phyloP scores from a whole-genome alignment of 64 coral and sea anemone genomes.

The Cladopsammia gracilis region DNA sequence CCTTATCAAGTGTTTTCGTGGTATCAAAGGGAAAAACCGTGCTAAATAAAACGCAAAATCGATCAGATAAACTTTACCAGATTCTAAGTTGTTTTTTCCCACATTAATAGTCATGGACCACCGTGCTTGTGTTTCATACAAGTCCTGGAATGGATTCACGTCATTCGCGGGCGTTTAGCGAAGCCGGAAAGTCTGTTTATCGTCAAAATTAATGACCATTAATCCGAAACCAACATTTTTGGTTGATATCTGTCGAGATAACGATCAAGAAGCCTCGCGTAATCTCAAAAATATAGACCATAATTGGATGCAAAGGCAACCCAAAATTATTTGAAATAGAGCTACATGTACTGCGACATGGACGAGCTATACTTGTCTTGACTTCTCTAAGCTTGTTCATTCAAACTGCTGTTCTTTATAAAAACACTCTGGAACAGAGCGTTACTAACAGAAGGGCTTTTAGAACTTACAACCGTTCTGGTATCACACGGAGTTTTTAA shows the following conservation, averaged over 20 bases:
- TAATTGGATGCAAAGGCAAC: slow-evolving; percentile 45
- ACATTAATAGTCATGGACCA: background rate
- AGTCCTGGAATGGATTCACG: slow-evolving; percentile 14
- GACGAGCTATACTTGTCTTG: background rate
- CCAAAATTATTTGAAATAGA: background rate
- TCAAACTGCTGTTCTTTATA: background rate
- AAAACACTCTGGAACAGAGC: background rate
- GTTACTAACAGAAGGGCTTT: background rate
- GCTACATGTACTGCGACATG: slow-evolving; percentile 5
- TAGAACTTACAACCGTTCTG: background rate
- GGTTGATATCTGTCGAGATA: slow-evolving; percentile 21
- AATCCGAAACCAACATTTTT: slow-evolving; percentile 35
- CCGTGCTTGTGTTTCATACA: background rate
- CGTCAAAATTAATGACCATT: slow-evolving; percentile 58
- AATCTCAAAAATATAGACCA: slow-evolving; percentile 12
- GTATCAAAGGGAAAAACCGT: background rate
- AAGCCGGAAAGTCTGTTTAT: slow-evolving; percentile 48
- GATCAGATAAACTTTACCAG: background rate
- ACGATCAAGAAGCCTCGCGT: slow-evolving; percentile 9
- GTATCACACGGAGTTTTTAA: background rate
- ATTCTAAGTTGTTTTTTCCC: background rate
- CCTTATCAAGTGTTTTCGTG: background rate
- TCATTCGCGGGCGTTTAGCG: background rate
- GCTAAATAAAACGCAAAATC: background rate
- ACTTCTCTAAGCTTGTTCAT: background rate